These are phyloP conservation scores for Drosophila aff. DNA, from an alignment of 1,140 invertebrate species.

Conservation along the genomic window DNA sequence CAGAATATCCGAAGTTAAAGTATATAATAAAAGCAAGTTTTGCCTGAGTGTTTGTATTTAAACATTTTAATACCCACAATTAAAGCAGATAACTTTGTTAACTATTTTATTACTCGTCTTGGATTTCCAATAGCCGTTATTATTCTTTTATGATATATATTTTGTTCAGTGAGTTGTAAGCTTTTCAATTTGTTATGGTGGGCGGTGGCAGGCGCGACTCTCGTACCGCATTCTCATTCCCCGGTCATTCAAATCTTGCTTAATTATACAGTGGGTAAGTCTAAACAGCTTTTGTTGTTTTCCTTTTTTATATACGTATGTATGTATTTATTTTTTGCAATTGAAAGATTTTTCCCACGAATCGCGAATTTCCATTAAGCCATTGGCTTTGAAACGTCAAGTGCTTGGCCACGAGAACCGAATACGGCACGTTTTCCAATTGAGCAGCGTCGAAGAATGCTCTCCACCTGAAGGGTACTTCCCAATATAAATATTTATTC, in stretches of 20 bases:
- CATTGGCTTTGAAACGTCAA: constrained; percentile 80
- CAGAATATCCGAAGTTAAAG: no score
- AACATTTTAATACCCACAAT: neutral
- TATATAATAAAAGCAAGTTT: no score
- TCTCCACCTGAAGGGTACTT: constrained; percentile 49
- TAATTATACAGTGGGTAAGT: constrained; percentile 67
- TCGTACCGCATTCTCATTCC: constrained; percentile 25
- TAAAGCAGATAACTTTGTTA: neutral
- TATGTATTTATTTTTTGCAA: constrained; percentile 36
- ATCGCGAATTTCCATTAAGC: constrained; percentile 67
- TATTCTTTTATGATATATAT: constrained; percentile 1
- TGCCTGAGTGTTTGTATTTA: no score
- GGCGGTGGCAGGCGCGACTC: constrained; percentile 35
- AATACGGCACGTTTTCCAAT: constrained; percentile 63
- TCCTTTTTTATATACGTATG: constrained; percentile 3
- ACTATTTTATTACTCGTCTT: neutral
- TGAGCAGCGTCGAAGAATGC: constrained; percentile 63
- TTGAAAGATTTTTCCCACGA: constrained; percentile 77
- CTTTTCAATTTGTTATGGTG: constrained; percentile 34
- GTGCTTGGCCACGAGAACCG: constrained; percentile 64
- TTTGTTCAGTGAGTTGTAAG: constrained; percentile 6
- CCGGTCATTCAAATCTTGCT: constrained; percentile 48
- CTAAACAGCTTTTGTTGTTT: constrained; percentile 39
- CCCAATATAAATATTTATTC: constrained; percentile 43
- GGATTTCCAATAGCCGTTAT: neutral